phyloP scores from a whole-genome alignment of 2,113 vertebrate species.

The Caranx melampygus region DNA sequence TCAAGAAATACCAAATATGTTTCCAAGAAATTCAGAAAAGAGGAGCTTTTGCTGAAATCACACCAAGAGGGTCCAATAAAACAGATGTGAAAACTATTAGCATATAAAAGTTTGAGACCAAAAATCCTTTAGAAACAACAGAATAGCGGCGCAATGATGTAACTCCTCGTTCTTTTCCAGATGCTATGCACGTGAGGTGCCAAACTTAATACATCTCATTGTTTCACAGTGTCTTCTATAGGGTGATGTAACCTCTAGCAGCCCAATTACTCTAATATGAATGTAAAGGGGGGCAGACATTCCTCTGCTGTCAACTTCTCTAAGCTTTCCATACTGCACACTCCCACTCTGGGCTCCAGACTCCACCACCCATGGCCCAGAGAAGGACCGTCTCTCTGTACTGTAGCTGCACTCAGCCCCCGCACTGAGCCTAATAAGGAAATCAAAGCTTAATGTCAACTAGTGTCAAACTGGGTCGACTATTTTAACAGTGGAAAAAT shows the following conservation, averaged over 20 bases:
- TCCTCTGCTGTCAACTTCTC: constrained; percentile 9
- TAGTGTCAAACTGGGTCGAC: not conserved
- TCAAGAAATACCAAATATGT: not conserved
- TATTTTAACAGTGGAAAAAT: constrained; percentile 42
- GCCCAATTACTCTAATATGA: not conserved
- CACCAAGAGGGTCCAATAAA: constrained; percentile 21
- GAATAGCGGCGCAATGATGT: not conserved
- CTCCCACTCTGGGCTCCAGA: constrained; percentile 7
- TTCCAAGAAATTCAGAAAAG: not conserved
- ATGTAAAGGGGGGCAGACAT: constrained; percentile 13
- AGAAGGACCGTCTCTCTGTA: constrained; percentile 12
- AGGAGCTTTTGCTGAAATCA: not conserved
- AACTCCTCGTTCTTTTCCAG: not conserved
- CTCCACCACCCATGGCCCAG: constrained; percentile 6
- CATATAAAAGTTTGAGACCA: constrained; percentile 22
- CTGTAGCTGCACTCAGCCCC: constrained; percentile 11
- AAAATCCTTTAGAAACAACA: constrained; percentile 8
- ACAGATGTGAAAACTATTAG: constrained; percentile 39
- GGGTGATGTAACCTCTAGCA: not conserved
- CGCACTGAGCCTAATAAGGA: constrained; percentile 41
- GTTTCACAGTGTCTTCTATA: constrained; percentile 4
- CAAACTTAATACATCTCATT: constrained; percentile 8
- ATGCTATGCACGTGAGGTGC: constrained; percentile 24
- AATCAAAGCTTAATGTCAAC: constrained; percentile 29
- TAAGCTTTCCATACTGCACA: constrained; percentile 7